These are phyloP conservation scores for Datnioides undecimradiatus DNA, from an alignment of 2,113 vertebrate genomes.

Conservation along the genomic window DNA sequence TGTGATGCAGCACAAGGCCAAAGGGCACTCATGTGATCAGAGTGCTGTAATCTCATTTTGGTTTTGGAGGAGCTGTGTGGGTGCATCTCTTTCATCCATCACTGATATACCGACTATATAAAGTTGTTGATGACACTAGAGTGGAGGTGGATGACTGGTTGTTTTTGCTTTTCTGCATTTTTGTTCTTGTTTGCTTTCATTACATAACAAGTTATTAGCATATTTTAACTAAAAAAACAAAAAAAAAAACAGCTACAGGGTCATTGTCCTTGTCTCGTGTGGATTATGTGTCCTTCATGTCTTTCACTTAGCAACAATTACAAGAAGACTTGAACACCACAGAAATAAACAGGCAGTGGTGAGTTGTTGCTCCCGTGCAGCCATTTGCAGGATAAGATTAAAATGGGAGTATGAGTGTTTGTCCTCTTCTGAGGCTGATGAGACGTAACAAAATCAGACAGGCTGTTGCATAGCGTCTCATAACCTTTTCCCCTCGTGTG, in stretches of 20 bases:
- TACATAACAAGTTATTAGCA: neutral
- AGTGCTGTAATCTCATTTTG: slow-evolving; percentile 27
- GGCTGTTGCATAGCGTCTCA: slow-evolving; percentile 12
- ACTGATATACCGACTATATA: neutral
- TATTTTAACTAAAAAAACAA: neutral
- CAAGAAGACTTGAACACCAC: neutral
- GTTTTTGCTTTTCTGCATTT: neutral
- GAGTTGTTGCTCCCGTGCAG: neutral
- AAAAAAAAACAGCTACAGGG: neutral
- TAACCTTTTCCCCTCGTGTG: slow-evolving; percentile 34
- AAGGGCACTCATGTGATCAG: slow-evolving; percentile 36
- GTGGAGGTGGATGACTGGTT: neutral
- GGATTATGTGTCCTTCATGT: neutral
- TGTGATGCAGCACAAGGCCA: slow-evolving; percentile 7
- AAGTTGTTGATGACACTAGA: neutral
- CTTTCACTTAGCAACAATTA: neutral
- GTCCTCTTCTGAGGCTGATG: slow-evolving; percentile 9
- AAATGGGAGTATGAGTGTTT: neutral
- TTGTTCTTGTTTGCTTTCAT: neutral
- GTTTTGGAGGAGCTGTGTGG: neutral
- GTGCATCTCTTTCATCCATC: slow-evolving; percentile 1
- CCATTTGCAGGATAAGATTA: slow-evolving; percentile 10
- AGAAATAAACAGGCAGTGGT: neutral
- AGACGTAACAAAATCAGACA: slow-evolving; percentile 19
- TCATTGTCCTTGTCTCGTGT: neutral